A percentile compares a stretch with the other conserved stretches of the same genome.
Evolutionary conservation across 2,113 vertebrate genomes (phyloP).

Genomic region (Petroica traversi): DNA sequence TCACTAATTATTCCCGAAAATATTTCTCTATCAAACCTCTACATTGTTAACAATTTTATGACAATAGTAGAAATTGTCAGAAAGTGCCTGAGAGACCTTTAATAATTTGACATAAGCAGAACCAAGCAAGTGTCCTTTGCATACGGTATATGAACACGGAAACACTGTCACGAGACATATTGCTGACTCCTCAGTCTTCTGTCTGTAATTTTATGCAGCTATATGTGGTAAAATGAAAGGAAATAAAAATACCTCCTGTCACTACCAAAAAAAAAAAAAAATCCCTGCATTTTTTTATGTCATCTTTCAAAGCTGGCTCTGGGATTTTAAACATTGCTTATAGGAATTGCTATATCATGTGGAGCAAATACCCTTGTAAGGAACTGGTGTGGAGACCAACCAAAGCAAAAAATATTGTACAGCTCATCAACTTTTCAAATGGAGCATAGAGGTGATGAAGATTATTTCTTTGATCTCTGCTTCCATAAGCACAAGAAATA

Average conservation of each 20-base stretch:
- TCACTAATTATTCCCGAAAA: not conserved
- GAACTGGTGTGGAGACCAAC: not conserved
- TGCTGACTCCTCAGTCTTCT: not conserved
- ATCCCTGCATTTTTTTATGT: not conserved
- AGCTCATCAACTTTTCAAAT: conserved; percentile 43
- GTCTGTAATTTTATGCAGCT: not conserved
- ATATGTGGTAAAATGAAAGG: not conserved
- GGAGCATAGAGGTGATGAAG: not conserved
- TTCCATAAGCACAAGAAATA: conserved; percentile 22
- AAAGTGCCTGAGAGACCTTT: not conserved
- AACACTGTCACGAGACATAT: not conserved
- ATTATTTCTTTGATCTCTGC: not conserved
- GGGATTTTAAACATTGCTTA: not conserved
- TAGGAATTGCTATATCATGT: not conserved
- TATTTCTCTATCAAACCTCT: not conserved
- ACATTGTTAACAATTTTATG: not conserved
- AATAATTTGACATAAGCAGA: not conserved
- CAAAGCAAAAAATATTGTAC: conserved; percentile 8
- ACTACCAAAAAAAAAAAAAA: not conserved
- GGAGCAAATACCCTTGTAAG: not conserved
- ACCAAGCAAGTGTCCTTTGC: not conserved
- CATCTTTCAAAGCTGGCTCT: not conserved
- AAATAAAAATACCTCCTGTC: not conserved
- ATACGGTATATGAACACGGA: not conserved
- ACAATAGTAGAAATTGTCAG: not conserved